Conservation (phyloP, 2,113 vertebrate species). For the Gavia stellata region DNA sequence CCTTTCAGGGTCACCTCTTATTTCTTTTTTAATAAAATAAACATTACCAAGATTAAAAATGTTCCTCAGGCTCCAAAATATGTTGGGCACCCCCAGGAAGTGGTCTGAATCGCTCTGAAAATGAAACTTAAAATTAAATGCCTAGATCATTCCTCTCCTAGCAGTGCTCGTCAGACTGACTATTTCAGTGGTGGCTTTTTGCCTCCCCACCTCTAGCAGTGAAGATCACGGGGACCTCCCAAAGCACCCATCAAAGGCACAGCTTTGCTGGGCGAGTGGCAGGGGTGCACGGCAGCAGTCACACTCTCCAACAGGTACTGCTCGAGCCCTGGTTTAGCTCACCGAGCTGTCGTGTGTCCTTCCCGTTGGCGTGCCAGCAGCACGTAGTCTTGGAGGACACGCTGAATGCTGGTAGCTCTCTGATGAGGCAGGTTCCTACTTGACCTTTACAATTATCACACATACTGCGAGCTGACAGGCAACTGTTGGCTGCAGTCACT, state of each 20-base stretch:
- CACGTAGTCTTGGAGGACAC: background rate
- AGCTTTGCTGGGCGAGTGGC: background rate
- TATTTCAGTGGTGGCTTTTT: background rate
- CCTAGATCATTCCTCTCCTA: background rate
- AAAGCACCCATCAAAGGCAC: background rate
- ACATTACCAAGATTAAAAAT: background rate
- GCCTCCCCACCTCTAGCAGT: background rate
- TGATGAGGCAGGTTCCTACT: background rate
- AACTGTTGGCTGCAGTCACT: slow-evolving; percentile 10
- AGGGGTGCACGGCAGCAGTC: background rate
- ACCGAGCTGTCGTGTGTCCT: accelerated
- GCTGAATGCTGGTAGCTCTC: background rate
- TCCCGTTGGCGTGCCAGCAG: background rate
- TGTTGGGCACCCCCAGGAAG: background rate
- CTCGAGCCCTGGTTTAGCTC: background rate
- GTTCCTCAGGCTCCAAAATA: background rate
- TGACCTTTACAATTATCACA: slow-evolving; percentile 57
- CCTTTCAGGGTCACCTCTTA: slow-evolving; percentile 20
- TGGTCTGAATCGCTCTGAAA: background rate
- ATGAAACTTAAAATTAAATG: slow-evolving; percentile 22
- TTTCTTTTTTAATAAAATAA: slow-evolving; percentile 63
- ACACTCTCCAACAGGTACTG: background rate
- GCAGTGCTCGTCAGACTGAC: background rate
- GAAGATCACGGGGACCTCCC: accelerated
- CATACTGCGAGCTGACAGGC: slow-evolving; percentile 10